Evolutionary conservation across 1,140 invertebrate genomes (phyloP), one percentile per base, ranked within the genome.

Genomic region (Trachelipus rathkii): DNA sequence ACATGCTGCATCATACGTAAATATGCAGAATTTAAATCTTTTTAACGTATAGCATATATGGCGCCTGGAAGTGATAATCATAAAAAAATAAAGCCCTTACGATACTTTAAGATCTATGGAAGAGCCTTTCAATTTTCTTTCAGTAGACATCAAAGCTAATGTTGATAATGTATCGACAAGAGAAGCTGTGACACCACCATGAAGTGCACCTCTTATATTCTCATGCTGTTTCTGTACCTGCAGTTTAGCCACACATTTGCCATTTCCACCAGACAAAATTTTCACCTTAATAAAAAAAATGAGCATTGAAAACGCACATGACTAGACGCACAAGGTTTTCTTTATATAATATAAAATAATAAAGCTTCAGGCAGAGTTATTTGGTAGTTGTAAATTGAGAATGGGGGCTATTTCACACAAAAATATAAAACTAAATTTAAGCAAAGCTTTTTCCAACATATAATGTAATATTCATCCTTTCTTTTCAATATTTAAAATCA

Each of bases 111-210:
- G 83, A 83, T 94, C 89, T 15, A 95, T 89, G 13, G 92, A 93
- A 33, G 91, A 89, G 46, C 93, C 91, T 75, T 90, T 86, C 44
- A 85, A 83, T 77, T 88, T 85, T 68, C 85, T 86, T 23, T 89
- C 88, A 77, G 89, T 44, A 70, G 91, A 90, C 82, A 92, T 89
- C 7, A 96, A 82, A 0, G 92, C 93, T 83, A 91, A 89, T 0
- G 93, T 93, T 7, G 95, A 95, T 15, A 96, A 84, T 75, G 88
- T 87, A 85, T 97, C 95, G 10, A 96, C 89, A 15, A 96, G 82
- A 4, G 92, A 92, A 11, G 91, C 90, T 11, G 91, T 93, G 78
- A 93, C 90, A 13, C 94, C 95, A 60, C 94, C 94, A 86, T 97
- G 94, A 6, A 96, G 84, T 0, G 89, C 89, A 0, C 93, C 93